Conservation (phyloP, 2,113 vertebrate genomes). For the Pampusana beccarii region DNA sequence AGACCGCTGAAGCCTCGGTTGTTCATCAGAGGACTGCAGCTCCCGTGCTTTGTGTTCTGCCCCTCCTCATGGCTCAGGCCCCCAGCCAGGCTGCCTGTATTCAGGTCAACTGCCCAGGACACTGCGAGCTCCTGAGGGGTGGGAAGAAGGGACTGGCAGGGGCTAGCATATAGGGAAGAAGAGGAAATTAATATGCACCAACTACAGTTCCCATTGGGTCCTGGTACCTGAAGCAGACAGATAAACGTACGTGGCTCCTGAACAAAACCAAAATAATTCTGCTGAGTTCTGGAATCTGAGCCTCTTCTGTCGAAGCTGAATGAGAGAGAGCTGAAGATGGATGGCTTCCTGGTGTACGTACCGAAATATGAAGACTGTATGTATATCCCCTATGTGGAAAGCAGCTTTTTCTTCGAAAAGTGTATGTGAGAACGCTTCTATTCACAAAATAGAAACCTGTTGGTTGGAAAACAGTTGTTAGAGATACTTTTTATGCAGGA, state of each 20-base stretch:
- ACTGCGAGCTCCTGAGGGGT: background rate
- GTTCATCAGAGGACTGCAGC: background rate
- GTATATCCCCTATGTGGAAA: background rate
- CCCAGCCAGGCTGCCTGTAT: background rate
- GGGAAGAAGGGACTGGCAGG: background rate
- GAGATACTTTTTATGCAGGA: background rate
- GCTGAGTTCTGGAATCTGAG: background rate
- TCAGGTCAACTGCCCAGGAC: background rate
- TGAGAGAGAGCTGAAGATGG: background rate
- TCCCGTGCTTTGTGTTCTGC: background rate
- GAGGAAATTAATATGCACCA: background rate
- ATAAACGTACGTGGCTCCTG: background rate
- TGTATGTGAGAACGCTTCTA: background rate
- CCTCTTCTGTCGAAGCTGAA: background rate
- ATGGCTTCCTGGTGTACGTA: fast-evolving
- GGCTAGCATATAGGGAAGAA: background rate
- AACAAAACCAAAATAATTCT: background rate
- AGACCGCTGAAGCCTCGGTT: background rate
- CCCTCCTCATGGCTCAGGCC: background rate
- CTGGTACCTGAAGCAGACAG: background rate
- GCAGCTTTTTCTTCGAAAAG: background rate
- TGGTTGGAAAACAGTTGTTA: background rate
- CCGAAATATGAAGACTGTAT: background rate
- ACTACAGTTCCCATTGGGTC: background rate
- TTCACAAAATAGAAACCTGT: background rate